Evolutionary conservation across 2,113 vertebrate genomes (phyloP), one percentile per base, ranked within the genome.

Genomic region (Speoplatyrhinus poulsoni): DNA sequence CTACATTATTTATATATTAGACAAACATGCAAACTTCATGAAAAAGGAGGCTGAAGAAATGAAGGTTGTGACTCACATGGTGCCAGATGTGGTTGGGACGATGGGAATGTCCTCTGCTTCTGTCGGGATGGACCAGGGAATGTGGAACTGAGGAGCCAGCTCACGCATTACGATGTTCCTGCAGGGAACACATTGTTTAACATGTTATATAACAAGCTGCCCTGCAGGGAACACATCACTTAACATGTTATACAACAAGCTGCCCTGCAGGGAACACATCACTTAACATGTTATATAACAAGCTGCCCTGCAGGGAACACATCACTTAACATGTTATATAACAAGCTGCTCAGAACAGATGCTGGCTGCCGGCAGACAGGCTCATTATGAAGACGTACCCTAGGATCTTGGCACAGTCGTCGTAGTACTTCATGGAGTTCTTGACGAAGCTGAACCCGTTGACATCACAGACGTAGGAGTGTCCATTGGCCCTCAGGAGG

Each of bases 351-450:
- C 26, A 26, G 26, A 2, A 26, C 26, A 26, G 26, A 26, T 26
- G 26, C 2, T 26, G 26, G 26, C 26, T 26, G 13, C 12, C 1
- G 36, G 16, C n/a, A 57, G 54, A 19, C 70, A 54, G 12, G 54
- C 19, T 15, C 11, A 1, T 9, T 3, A 12, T 6, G 9, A 62
- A 65, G 3, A 1, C 52, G 58, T 93, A 99, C 97, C 97, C 97
- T 0, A 99, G 92, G 84, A 99, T 98, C 92, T 99, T 99, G 88
- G 98, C 97, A 87, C 98, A 99, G 88, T 99, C 98, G 16, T 99
- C 98, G 0, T 99, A 99, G 74, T 99, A 99, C 87, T 99, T 99
- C 98, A 99, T 99, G 0, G 98, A 99, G 86, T 99, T 99, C 93
- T 99, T 99, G 83, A 99, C 98, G 57, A 99, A 99, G 73, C 98